Evolutionary conservation across 2,797 vertebrate genomes (phyloP).

Genomic region (Microctenopoma lineatum): DNA sequence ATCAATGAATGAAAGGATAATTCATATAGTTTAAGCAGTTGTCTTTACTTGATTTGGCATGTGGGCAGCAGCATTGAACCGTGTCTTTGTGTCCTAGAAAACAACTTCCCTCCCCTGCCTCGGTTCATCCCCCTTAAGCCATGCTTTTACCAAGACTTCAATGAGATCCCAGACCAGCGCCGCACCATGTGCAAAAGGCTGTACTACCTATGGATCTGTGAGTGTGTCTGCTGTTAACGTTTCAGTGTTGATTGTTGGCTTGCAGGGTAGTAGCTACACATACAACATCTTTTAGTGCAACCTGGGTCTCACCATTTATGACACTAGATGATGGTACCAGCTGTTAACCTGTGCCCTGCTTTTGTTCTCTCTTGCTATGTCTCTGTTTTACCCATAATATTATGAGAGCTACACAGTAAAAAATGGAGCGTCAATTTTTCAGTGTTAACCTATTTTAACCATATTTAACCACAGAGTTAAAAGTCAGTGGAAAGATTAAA

Average conservation of each 20-base stretch:
- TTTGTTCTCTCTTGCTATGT: constrained; percentile 6
- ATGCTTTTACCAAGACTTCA: constrained; percentile 96
- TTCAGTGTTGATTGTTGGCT: neutral
- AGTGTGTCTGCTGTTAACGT: constrained; percentile 62
- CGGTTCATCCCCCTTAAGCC: constrained; percentile 92
- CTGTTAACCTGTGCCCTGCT: constrained; percentile 8
- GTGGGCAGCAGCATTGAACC: constrained; percentile 21
- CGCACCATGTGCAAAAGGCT: constrained; percentile 91
- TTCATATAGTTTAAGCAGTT: constrained; percentile 12
- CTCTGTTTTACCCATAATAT: constrained; percentile 74
- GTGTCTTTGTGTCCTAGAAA: constrained; percentile 75
- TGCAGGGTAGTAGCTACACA: neutral
- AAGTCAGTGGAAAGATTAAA: no score
- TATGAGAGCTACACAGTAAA: no score
- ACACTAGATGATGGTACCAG: neutral
- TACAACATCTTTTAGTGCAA: neutral
- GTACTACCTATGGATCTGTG: constrained; percentile 96
- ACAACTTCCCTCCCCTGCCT: constrained; percentile 96
- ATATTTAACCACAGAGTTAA: no score
- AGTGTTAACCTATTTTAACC: no score
- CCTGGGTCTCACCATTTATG: neutral
- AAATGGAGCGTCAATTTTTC: no score
- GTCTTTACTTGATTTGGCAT: constrained; percentile 17
- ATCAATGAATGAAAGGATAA: neutral
- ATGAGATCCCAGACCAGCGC: constrained; percentile 91